Conservation (phyloP, 2,113 vertebrate species). For the Columbina picui region DNA sequence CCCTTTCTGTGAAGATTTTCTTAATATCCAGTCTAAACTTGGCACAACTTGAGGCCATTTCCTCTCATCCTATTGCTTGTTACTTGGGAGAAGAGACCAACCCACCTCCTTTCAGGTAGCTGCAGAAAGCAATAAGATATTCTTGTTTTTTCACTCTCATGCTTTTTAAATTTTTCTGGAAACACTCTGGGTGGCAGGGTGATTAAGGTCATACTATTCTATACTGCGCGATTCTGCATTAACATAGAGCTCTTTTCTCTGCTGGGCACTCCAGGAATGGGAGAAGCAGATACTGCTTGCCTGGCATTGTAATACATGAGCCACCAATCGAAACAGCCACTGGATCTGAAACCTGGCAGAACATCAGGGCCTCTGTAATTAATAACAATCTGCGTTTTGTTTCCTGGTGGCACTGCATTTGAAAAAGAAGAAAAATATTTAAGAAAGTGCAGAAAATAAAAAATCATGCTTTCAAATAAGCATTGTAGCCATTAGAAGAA, state of each 20-base stretch:
- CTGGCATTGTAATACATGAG: neutral
- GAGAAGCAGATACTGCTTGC: neutral
- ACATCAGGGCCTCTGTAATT: neutral
- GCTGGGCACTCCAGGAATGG: neutral
- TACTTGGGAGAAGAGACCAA: too few species aligned
- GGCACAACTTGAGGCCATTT: too few species aligned
- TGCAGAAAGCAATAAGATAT: too few species aligned
- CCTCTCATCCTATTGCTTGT: too few species aligned
- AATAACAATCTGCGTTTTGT: neutral
- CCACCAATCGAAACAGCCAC: neutral
- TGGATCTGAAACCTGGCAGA: neutral
- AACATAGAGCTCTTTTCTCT: neutral
- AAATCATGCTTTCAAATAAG: neutral
- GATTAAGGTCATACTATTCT: neutral
- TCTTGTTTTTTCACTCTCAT: neutral
- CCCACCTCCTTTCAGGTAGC: too few species aligned
- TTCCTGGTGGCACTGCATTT: neutral
- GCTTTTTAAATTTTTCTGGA: neutral
- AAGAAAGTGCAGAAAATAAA: neutral
- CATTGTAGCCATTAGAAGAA: neutral
- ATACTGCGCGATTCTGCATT: neutral
- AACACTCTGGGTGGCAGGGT: neutral
- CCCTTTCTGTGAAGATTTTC: too few species aligned
- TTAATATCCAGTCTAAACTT: too few species aligned
- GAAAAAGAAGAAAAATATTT: neutral